Evolutionary conservation across 2,888 invertebrate genomes (phyloP), one percentile per base, ranked within the genome.

Genomic region (Drosophila mimetica): DNA sequence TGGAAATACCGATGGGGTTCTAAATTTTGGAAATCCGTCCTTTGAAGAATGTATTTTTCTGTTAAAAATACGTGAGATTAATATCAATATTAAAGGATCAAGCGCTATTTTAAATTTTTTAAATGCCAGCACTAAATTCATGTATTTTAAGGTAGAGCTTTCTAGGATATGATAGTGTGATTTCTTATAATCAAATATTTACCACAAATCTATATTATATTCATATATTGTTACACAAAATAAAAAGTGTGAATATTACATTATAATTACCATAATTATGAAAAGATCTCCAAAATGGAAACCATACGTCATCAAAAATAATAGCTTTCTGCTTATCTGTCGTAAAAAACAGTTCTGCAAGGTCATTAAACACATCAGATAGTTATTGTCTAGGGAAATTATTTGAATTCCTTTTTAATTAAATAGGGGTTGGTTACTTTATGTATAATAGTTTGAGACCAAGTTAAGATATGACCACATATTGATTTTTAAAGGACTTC

Each of bases 301-400:
- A 11, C 37, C 25, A 20, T 51, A 51, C 25, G 51, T 51, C 51
- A 51, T 51, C 16, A 16, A 22, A 22, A 22, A 16, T 37, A 51
- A 51, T 37, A 22, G 37, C 14, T 11, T 22, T 20, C 22, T 3
- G 25, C 22, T 22, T 51, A 39, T 37, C 37, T 28, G 14, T 28
- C 18, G 42, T 42, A 18, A 39, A 52, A 39, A 37, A 52, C 52
- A 13, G 18, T 52, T 52, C 9, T 52, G 52, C 52, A 39, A 39
- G 28, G 52, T 52, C 39, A 52, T 52, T 39, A 39, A 52, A 28
- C 7, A 51, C 37, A 37, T 25, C 25, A 37, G 37, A 51, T 22
- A 37, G 36, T 25, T 28, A 18, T 28, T 41, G 39, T 36, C 37
- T 13, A 39, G 39, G 52, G 52, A 39, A 52, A 52, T 52, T 39